Conservation (phyloP, 2,888 invertebrate species). For the Andrena fulva region DNA sequence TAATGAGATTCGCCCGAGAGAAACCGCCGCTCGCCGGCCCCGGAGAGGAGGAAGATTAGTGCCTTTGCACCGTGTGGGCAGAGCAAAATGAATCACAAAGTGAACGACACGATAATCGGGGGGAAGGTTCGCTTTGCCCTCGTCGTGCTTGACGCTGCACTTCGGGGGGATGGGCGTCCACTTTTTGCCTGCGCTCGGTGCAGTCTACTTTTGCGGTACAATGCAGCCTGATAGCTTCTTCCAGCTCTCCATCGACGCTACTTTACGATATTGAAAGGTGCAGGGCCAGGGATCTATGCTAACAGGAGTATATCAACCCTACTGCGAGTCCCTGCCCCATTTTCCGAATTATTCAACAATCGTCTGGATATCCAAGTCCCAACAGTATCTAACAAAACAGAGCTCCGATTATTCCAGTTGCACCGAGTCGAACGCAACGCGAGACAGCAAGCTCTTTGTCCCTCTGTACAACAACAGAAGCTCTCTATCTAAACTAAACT, state of each 20-base stretch:
- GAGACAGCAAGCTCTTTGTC: conserved; percentile 62
- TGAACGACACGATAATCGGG: conserved; percentile 78
- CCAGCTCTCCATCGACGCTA: too few relatives aligned
- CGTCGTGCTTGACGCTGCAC: conserved; percentile 1
- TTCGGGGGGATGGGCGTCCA: not conserved
- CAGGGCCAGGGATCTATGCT: too few relatives aligned
- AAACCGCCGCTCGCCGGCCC: not conserved
- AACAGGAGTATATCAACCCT: too few relatives aligned
- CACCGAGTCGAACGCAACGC: conserved; percentile 9
- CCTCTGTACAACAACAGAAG: conserved; percentile 33
- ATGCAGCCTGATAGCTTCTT: too few relatives aligned
- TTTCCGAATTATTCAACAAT: not conserved
- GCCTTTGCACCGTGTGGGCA: conserved; percentile 66
- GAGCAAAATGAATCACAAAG: conserved; percentile 76
- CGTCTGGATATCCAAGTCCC: not conserved
- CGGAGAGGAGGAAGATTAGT: conserved; percentile 53
- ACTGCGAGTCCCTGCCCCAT: too few relatives aligned
- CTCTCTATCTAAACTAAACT: conserved; percentile 11
- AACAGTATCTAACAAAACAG: not conserved
- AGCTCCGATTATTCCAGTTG: conserved; percentile 1
- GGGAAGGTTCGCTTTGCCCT: conserved; percentile 75
- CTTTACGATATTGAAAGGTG: too few relatives aligned
- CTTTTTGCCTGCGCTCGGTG: not conserved
- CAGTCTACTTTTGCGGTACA: not conserved
- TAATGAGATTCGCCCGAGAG: conserved; percentile 55